These are phyloP conservation scores for Diplodus sargus DNA, from an alignment of 2,797 vertebrate species.

Conservation along the genomic window DNA sequence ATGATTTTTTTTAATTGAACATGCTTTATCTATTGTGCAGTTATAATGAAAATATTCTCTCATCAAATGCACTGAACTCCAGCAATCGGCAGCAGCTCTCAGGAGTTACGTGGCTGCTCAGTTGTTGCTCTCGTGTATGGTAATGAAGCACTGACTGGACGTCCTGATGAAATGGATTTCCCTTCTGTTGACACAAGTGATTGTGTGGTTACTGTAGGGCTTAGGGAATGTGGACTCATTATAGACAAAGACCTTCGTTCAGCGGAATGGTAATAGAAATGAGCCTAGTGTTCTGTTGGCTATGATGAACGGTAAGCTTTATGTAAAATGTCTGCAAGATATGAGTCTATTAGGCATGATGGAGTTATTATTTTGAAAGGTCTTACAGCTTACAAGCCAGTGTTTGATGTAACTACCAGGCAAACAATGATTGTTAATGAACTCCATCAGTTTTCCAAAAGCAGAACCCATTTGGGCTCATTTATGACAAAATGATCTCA, in stretches of 20 bases:
- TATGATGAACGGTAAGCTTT: conserved; percentile 59
- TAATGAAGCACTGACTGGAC: conserved; percentile 74
- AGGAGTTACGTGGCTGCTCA: conserved; percentile 38
- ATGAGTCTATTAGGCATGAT: conserved; percentile 61
- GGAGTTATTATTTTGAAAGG: conserved; percentile 60
- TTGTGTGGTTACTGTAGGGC: conserved; percentile 79
- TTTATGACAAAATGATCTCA: conserved; percentile 60
- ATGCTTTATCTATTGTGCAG: conserved; percentile 32
- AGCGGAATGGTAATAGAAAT: conserved; percentile 63
- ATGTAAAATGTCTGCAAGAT: conserved; percentile 62
- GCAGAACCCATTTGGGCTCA: conserved; percentile 48
- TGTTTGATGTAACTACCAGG: conserved; percentile 58
- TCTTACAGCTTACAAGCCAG: conserved; percentile 50
- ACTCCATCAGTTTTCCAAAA: conserved; percentile 62
- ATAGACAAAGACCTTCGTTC: conserved; percentile 72
- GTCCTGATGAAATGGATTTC: conserved; percentile 81
- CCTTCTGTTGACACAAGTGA: conserved; percentile 81
- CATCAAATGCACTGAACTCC: conserved; percentile 20
- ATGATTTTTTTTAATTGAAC: conserved; percentile 55
- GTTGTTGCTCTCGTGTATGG: conserved; percentile 62
- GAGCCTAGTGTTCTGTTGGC: conserved; percentile 51
- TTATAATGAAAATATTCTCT: conserved; percentile 43
- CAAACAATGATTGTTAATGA: conserved; percentile 62
- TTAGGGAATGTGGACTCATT: conserved; percentile 77
- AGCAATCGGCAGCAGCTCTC: conserved; percentile 49